phyloP scores from a whole-genome alignment of 2,888 invertebrate genomes.

The Eustalomyia histrio region DNA sequence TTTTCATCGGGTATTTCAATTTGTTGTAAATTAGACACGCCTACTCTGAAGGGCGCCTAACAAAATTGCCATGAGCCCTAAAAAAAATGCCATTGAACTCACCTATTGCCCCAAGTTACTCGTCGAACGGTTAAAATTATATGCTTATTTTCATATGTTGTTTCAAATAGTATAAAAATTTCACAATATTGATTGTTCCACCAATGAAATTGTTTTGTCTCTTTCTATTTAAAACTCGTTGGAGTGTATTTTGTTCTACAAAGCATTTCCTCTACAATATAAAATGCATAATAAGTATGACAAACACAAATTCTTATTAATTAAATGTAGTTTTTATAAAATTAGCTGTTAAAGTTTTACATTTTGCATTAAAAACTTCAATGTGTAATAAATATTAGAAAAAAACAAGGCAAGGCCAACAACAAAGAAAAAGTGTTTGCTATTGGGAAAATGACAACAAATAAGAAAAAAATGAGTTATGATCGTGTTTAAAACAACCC shows the following conservation, averaged over 20 bases:
- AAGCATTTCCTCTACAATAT: not conserved
- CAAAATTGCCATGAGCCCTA: too few species aligned
- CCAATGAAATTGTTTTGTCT: not conserved
- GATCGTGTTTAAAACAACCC: conserved; percentile 45
- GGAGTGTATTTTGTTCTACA: not conserved
- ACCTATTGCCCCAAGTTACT: too few species aligned
- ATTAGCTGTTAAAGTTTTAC: not conserved
- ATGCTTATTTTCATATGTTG: too few species aligned
- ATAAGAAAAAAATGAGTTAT: not conserved
- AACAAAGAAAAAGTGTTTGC: conserved; percentile 51
- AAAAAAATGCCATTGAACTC: too few species aligned
- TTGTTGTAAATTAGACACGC: too few species aligned
- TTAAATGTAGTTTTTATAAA: not conserved
- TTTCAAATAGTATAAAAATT: not conserved
- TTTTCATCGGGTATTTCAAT: too few species aligned
- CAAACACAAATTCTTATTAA: not conserved
- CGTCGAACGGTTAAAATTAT: too few species aligned
- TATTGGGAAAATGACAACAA: conserved; percentile 22
- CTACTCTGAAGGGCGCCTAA: too few species aligned
- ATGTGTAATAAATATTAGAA: not conserved
- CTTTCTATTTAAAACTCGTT: conserved; percentile 4
- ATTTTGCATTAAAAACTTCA: not conserved
- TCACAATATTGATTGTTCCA: not conserved
- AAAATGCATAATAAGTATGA: not conserved
- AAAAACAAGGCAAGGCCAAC: conserved; percentile 54